These are phyloP conservation scores for Spodoptera exigua DNA, from an alignment of 2,888 invertebrate species.

Conservation along the genomic window DNA sequence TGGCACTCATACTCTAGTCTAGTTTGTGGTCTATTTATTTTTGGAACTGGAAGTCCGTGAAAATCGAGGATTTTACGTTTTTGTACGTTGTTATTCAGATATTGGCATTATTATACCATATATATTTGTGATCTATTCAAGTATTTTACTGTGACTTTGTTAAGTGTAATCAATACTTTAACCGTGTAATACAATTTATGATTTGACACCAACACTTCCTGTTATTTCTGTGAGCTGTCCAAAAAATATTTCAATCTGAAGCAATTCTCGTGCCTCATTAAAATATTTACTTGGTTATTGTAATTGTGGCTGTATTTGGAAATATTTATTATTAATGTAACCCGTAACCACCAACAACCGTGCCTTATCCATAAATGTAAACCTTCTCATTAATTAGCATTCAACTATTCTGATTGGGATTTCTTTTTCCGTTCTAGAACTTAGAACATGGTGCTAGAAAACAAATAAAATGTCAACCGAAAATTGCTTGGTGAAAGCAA, in stretches of 20 bases:
- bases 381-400: not conserved
- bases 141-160: constrained; percentile 9
- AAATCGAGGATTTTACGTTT: constrained; percentile 58
- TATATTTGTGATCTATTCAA: constrained; percentile 3
- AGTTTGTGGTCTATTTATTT: constrained; percentile 69
- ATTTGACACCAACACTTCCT: constrained; percentile 61
- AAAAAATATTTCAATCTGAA: constrained; percentile 44
- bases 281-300: constrained; percentile 6
- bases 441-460: constrained; percentile 75
- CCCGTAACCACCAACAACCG: not conserved
- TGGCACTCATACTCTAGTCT: constrained; percentile 17
- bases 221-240: constrained; percentile 58
- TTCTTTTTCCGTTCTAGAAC: constrained; percentile 53
- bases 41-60: constrained; percentile 72
- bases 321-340: constrained; percentile 5
- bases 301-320: constrained; percentile 1
- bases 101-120: constrained; percentile 12
- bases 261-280: constrained; percentile 7
- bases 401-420: constrained; percentile 17
- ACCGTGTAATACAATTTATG: constrained; percentile 30
- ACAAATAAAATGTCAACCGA: constrained; percentile 88
- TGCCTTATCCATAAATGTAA: constrained; percentile 1
- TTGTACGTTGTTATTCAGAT: constrained; percentile 60
- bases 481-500: constrained; percentile 94
- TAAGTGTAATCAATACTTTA: not conserved